Conservation (phyloP, 2,797 vertebrate species). For the Phylloscopus collybita region DNA sequence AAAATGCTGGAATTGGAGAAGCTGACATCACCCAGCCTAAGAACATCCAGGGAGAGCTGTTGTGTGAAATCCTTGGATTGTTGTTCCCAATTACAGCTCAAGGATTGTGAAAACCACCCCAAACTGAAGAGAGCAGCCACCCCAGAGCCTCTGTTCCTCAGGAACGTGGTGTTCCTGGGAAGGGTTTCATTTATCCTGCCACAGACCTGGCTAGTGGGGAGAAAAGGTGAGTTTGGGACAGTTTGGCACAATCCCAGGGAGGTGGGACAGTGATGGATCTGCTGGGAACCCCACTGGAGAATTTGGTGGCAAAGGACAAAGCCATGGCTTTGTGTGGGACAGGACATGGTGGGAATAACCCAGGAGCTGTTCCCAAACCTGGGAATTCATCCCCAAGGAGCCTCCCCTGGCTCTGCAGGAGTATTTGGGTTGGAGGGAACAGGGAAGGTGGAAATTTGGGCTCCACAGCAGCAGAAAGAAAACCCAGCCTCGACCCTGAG, state of each 20-base stretch:
- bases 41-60: background rate
- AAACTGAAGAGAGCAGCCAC: background rate
- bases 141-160: background rate
- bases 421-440: accelerated
- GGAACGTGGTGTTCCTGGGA: background rate
- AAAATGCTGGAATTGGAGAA: background rate
- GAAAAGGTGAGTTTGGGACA: accelerated
- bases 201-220: background rate
- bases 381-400: background rate
- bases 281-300: background rate
- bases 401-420: background rate
- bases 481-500: background rate
- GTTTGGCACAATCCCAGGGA: background rate
- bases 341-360: accelerated
- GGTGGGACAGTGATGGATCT: background rate
- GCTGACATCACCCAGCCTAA: background rate
- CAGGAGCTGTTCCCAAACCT: background rate
- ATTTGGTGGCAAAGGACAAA: background rate
- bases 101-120: accelerated
- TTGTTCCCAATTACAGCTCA: background rate
- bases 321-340: accelerated
- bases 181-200: background rate
- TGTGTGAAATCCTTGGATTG: background rate
- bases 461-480: background rate
- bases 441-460: background rate